These are phyloP conservation scores for Deilephila elpenor DNA, from an alignment of 2,888 invertebrate species.

Conservation along the genomic window DNA sequence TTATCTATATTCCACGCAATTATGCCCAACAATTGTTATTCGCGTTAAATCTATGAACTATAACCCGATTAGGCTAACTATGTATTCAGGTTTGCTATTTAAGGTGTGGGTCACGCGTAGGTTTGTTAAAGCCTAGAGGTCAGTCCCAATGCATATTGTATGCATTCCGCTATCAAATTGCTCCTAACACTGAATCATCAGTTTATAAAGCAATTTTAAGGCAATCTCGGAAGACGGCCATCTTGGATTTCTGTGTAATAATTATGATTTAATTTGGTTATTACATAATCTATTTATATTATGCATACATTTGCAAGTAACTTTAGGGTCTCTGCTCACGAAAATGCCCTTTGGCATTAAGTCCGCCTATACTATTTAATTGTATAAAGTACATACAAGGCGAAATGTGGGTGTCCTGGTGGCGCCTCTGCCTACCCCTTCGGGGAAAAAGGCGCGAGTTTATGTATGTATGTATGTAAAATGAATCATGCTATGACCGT, in stretches of 20 bases:
- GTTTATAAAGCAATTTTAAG: background rate
- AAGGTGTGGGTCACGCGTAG: constrained; percentile 24
- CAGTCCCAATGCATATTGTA: constrained; percentile 20
- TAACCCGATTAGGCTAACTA: background rate
- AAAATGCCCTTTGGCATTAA: too few relatives aligned
- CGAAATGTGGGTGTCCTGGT: too few relatives aligned
- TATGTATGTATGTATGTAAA: too few relatives aligned
- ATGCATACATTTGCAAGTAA: too few relatives aligned
- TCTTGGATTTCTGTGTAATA: constrained; percentile 1
- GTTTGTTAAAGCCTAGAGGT: constrained; percentile 7
- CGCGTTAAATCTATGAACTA: background rate
- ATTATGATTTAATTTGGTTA: background rate
- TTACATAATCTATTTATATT: background rate
- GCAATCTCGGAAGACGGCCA: background rate
- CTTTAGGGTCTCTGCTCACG: too few relatives aligned
- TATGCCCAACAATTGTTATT: too few relatives aligned
- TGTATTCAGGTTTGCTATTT: constrained; percentile 8
- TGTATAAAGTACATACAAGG: too few relatives aligned
- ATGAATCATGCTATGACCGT: too few relatives aligned
- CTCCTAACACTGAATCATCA: constrained; percentile 6
- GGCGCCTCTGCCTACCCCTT: too few relatives aligned
- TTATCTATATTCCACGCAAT: too few relatives aligned
- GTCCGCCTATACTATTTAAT: too few relatives aligned
- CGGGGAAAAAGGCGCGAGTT: too few relatives aligned
- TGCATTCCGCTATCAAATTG: constrained; percentile 16